Conservation (phyloP, 2,113 vertebrate species). For the Pseudorectes ferrugineus region DNA sequence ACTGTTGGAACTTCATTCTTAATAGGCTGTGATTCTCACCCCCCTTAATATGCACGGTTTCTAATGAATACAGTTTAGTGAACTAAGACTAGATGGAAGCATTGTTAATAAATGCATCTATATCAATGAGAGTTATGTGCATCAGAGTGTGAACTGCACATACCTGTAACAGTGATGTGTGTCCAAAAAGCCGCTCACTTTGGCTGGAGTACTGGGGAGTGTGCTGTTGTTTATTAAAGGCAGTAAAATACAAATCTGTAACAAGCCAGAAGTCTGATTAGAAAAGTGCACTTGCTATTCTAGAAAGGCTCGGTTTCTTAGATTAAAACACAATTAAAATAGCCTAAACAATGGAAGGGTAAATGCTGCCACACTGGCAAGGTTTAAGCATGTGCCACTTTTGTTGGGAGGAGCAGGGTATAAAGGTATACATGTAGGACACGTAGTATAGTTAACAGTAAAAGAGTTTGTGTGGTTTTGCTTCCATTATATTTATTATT, state of each 20-base stretch:
- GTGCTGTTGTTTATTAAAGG: slow-evolving; percentile 6
- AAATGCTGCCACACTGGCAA: not conserved
- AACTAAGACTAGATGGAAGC: slow-evolving; percentile 5
- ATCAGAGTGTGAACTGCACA: not conserved
- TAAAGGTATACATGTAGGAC: slow-evolving; percentile 53
- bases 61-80: not conserved
- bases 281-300: slow-evolving; percentile 57
- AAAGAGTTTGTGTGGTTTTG: slow-evolving; percentile 63
- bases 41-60: not conserved
- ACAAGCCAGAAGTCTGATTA: slow-evolving; percentile 18
- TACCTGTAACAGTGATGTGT: not conserved
- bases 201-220: not conserved
- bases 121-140: not conserved
- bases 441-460: slow-evolving; percentile 43
- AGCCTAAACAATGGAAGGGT: slow-evolving; percentile 28
- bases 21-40: slow-evolving; percentile 25
- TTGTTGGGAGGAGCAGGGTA: slow-evolving; percentile 68
- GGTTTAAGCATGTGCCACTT: slow-evolving; percentile 48
- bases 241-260: not conserved
- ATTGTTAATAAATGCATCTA: slow-evolving; percentile 20
- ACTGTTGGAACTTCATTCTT: slow-evolving; percentile 14
- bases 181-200: not conserved
- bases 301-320: slow-evolving; percentile 32
- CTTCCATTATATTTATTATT: slow-evolving; percentile 80
- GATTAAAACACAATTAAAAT: not conserved